Percentiles rank a stretch among this genome's conserved stretches.
These are phyloP conservation scores for Menidia beryllina DNA, from an alignment of 2,113 vertebrate genomes.

Conservation along the genomic window DNA sequence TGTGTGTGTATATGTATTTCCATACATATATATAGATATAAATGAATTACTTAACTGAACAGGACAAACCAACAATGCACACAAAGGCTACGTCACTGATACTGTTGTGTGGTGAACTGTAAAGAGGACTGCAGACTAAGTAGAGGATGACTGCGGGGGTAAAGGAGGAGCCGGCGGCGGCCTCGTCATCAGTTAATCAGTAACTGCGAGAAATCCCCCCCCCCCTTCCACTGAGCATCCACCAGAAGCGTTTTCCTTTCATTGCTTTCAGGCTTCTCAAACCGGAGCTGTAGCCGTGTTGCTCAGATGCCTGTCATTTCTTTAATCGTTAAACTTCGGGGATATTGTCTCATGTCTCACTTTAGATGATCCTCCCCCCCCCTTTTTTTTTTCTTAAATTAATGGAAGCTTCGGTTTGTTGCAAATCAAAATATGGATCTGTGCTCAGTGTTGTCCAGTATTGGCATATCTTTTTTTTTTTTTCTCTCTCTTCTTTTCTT, in stretches of 20 bases:
- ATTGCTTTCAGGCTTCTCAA: constrained; percentile 33
- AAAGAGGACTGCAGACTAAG: constrained; percentile 47
- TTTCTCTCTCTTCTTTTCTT: constrained; percentile 37
- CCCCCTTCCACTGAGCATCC: constrained; percentile 8
- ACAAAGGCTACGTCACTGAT: constrained; percentile 46
- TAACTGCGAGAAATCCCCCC: not conserved
- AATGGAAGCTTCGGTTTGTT: not conserved
- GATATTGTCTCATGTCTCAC: constrained; percentile 42
- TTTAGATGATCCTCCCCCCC: too few relatives aligned
- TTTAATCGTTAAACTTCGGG: constrained; percentile 47
- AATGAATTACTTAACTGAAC: constrained; percentile 70
- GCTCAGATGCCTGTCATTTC: constrained; percentile 36
- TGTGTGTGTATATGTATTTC: too few relatives aligned
- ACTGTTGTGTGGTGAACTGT: constrained; percentile 46
- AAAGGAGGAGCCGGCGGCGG: constrained; percentile 1
- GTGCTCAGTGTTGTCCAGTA: constrained; percentile 24
- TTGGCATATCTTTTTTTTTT: too few relatives aligned
- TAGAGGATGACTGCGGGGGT: constrained; percentile 63
- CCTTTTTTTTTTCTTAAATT: constrained; percentile 6
- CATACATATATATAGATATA: constrained; percentile 82
- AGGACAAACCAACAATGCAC: constrained; percentile 35
- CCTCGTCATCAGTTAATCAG: not conserved
- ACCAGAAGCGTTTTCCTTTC: constrained; percentile 19
- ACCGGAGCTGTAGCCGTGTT: constrained; percentile 32
- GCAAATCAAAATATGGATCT: constrained; percentile 18